Percentiles rank a stretch among this genome's conserved stretches.
Evolutionary conservation across 2,797 vertebrate genomes (phyloP).

Genomic region (Myiotriccus ornatus): DNA sequence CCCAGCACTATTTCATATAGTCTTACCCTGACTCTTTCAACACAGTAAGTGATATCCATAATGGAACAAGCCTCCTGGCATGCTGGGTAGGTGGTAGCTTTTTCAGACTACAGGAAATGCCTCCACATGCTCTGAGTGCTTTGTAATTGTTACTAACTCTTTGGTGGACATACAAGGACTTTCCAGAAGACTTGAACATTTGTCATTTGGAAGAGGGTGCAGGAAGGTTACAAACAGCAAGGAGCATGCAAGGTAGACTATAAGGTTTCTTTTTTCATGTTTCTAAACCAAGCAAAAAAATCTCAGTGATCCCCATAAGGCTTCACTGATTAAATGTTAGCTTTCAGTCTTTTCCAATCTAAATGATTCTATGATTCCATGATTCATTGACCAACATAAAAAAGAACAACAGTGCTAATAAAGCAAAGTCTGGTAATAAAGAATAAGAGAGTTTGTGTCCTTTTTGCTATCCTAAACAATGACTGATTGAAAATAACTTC

Average conservation of each 20-base stretch:
- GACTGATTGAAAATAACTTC: not conserved
- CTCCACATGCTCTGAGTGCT: not conserved
- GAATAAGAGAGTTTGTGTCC: not conserved
- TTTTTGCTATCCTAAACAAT: not conserved
- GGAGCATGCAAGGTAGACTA: not conserved
- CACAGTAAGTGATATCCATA: not conserved
- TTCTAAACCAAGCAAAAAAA: not conserved
- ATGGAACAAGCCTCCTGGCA: not conserved
- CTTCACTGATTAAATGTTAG: not conserved
- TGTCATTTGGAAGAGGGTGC: not conserved
- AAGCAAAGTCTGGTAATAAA: not conserved
- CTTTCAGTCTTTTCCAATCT: not conserved
- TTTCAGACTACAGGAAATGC: constrained; percentile 29
- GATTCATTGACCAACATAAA: not conserved
- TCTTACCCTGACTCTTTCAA: not conserved
- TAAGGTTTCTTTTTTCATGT: not conserved
- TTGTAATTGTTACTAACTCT: not conserved
- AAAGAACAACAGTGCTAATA: not conserved
- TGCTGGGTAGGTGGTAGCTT: not conserved
- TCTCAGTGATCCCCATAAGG: not conserved
- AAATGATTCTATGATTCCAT: not conserved
- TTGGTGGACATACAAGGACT: not conserved
- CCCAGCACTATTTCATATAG: not conserved
- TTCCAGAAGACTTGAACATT: not conserved
- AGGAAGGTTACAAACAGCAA: not conserved